Evolutionary conservation across 2,888 invertebrate species (phyloP).

Genomic region (Scaptomyza cyrtandrae): DNA sequence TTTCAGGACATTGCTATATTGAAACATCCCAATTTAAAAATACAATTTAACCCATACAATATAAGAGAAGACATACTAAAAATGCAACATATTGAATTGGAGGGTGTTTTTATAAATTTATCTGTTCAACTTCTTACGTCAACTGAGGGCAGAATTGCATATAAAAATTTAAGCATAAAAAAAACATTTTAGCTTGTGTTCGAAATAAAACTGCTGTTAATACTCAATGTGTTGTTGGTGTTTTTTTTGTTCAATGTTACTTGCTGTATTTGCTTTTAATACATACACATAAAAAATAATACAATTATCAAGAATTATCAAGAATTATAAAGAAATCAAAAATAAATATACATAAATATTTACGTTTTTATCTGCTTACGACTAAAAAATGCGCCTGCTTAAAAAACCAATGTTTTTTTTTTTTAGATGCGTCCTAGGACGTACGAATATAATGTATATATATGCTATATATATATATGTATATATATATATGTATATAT

Average conservation of each 20-base stretch:
- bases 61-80: conserved; percentile 21
- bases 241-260: conserved; percentile 42
- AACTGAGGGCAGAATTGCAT: too few relatives aligned
- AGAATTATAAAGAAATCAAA: conserved; percentile 56
- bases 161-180: too few relatives aligned
- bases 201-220: background rate
- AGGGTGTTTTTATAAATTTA: conserved; percentile 11
- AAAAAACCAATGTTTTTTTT: conserved; percentile 27
- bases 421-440: conserved; percentile 18
- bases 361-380: conserved; percentile 39
- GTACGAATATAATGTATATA: background rate
- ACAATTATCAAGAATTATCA: conserved; percentile 41
- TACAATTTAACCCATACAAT: conserved; percentile 28
- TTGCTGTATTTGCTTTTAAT: conserved; percentile 71
- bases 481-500: background rate
- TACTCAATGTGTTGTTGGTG: background rate
- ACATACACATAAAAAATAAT: conserved; percentile 66
- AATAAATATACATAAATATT: conserved; percentile 60
- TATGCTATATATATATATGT: background rate
- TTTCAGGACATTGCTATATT: conserved; percentile 26
- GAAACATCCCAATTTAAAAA: conserved; percentile 32
- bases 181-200: background rate
- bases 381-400: conserved; percentile 39
- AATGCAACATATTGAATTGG: conserved; percentile 41
- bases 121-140: too few relatives aligned